Base-by-base conservation (phyloP, 2,113 vertebrate genomes). In the Hippolais icterina region DNA sequence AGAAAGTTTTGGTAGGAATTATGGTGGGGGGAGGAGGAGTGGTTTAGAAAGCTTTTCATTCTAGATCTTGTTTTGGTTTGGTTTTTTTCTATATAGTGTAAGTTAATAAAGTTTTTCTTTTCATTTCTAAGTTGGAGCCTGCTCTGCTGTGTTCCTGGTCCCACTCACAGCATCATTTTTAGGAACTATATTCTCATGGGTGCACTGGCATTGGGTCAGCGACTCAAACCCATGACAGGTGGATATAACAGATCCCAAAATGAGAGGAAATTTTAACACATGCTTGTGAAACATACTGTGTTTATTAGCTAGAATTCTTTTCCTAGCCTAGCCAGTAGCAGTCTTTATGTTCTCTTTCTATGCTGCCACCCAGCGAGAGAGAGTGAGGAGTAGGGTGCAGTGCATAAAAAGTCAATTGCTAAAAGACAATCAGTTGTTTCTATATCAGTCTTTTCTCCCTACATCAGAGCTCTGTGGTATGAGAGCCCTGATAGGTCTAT, bases 331-430 rank as follows among this genome's bases (percentile, higher is more conserved):
- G 11, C 4, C 37, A 24, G 17, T 10, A 65, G 68, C 46, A 60
- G n/a, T 11, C 23, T 80, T 72, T 21, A 65, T 27, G 21, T 59
- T 61, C 56, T 47, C 35, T 29, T 66, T 78, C 27, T 63, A 8
- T 35, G 39, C 5, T 56, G 54, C 50, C 59, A n/a, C 35, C 21
- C 25, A 11, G n/a, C 25, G 46, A 49, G n/a, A 70, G 12, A 14
- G 15, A 50, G 5, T 5, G 14, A 4, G 1, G 21, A 27, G 23
- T 15, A 28, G 3, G 3, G 12, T 9, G 1, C n/a, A 66, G 16
- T 15, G 28, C 31, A 41, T 39, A 35, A 46, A 72, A 63, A 60
- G 27, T 50, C n/a, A 64, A 8, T 39, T 52, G 18, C 29, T 72
- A 18, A 56, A 81, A 60, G 29, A 22, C 10, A 42, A 20, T 44